These are phyloP conservation scores for Sarcophilus harrisii DNA, from an alignment of 2,797 vertebrate species.

Conservation along the genomic window DNA sequence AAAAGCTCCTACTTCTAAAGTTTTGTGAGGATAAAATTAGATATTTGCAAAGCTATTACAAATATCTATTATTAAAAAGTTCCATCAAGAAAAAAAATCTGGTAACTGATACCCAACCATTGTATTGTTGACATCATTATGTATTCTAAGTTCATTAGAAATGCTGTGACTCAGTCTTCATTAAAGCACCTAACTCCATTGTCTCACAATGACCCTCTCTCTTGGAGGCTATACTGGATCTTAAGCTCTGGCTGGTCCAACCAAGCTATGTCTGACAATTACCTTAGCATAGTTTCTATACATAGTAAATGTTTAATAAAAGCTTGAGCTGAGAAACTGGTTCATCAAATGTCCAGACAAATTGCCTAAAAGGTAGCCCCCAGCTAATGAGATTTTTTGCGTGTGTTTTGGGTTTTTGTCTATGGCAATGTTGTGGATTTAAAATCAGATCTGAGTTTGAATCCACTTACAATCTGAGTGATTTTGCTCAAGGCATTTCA, in stretches of 20 bases:
- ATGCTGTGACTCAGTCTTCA: neutral
- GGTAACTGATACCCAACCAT: neutral
- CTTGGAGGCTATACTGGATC: neutral
- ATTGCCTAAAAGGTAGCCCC: neutral
- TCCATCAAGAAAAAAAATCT: constrained; percentile 20
- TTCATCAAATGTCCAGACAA: neutral
- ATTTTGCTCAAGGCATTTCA: neutral
- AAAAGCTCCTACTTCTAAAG: neutral
- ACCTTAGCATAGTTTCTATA: neutral
- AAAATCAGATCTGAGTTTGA: neutral
- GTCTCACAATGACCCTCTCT: neutral
- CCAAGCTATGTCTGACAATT: neutral
- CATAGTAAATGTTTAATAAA: neutral
- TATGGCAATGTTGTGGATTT: neutral
- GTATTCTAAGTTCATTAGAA: constrained; percentile 38
- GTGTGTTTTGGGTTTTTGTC: neutral
- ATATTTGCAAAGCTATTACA: neutral
- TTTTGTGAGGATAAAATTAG: neutral
- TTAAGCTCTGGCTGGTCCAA: neutral
- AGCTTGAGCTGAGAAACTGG: neutral
- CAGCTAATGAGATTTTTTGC: neutral
- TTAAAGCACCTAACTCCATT: neutral
- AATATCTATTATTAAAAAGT: neutral
- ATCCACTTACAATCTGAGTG: neutral
- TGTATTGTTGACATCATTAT: neutral